Conservation (phyloP, 2,888 invertebrate species). For the Drosophila melanocephala region DNA sequence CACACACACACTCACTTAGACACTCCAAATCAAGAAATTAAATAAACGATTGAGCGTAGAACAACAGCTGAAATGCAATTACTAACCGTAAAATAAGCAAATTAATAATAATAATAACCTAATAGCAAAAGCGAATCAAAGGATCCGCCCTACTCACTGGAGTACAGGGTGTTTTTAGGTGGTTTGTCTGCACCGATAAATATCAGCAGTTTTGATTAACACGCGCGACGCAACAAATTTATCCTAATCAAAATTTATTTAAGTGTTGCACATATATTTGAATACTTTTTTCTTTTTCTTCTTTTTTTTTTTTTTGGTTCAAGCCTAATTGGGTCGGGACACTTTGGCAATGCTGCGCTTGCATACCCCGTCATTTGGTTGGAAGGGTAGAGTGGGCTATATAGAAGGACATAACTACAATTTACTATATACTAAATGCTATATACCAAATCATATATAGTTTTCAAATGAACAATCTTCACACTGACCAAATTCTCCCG, state of each 20-base stretch:
- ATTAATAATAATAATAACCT: constrained; percentile 31
- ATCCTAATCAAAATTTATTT: constrained; percentile 43
- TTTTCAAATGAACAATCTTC: background rate
- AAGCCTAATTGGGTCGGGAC: constrained; percentile 42
- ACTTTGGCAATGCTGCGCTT: constrained; percentile 9
- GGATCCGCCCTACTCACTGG: background rate
- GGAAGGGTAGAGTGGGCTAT: background rate
- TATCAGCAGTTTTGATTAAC: constrained; percentile 49
- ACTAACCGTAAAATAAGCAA: constrained; percentile 36
- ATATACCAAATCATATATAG: accelerated
- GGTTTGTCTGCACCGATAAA: constrained; percentile 16
- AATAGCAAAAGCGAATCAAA: constrained; percentile 28
- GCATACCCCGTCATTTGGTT: constrained; percentile 11
- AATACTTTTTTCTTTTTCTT: constrained; percentile 20
- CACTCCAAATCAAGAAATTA: constrained; percentile 1
- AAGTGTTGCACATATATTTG: constrained; percentile 15
- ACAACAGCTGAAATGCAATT: constrained; percentile 60
- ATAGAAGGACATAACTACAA: background rate
- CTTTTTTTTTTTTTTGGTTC: background rate
- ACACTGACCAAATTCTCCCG: accelerated
- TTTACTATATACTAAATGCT: background rate
- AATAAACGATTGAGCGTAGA: constrained; percentile 17
- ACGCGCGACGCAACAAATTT: constrained; percentile 43
- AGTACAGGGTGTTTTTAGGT: background rate
- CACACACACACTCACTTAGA: background rate